Evolutionary conservation across 2,113 vertebrate genomes (phyloP).

Genomic region (Damaliscus lunatus): DNA sequence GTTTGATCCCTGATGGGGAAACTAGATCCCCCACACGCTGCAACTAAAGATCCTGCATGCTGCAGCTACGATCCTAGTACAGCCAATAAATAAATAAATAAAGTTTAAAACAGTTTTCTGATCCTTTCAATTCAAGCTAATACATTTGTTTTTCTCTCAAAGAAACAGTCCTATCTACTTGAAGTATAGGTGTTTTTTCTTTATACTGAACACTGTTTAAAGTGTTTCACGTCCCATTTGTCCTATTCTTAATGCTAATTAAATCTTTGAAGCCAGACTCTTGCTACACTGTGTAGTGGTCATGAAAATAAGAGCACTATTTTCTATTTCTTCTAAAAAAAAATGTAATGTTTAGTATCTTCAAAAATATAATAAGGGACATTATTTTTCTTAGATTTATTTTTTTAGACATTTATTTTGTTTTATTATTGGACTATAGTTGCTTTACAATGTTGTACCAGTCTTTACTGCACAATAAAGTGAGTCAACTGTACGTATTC

Average conservation of each 20-base stretch:
- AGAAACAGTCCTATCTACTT: background rate
- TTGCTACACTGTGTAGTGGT: background rate
- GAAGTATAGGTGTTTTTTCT: background rate
- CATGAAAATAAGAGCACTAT: background rate
- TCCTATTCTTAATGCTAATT: conserved; percentile 13
- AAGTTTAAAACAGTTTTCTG: background rate
- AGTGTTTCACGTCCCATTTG: conserved; percentile 12
- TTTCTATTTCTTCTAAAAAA: conserved; percentile 26
- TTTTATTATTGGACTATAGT: background rate
- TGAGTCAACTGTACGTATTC: background rate
- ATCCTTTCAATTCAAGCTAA: background rate
- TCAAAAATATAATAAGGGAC: conserved; percentile 13
- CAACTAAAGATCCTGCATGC: background rate
- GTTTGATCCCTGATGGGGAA: background rate
- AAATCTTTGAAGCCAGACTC: background rate
- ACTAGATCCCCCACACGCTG: background rate
- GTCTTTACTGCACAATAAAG: background rate
- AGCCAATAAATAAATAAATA: background rate
- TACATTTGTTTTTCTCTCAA: background rate
- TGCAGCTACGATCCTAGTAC: background rate
- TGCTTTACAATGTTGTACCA: background rate
- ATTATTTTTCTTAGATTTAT: conserved; percentile 4
- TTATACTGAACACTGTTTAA: background rate
- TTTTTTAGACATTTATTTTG: background rate
- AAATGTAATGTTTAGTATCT: background rate